These are phyloP conservation scores for Megalurothrips usitatus DNA, from an alignment of 2,888 invertebrate genomes.

Conservation along the genomic window DNA sequence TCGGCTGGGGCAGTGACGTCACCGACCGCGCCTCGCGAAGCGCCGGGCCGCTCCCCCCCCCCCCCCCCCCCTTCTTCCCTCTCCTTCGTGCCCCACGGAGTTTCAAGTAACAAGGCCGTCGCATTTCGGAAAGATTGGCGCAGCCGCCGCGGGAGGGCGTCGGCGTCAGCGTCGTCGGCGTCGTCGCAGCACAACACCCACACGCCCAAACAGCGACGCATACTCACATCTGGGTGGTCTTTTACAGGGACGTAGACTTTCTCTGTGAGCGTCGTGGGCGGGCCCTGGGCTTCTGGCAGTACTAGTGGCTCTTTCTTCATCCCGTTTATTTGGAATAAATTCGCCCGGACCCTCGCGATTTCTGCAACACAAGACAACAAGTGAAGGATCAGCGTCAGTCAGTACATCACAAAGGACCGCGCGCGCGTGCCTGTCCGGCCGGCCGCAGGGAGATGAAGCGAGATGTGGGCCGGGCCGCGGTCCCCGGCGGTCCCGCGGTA, in stretches of 20 bases:
- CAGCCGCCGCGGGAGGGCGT: not conserved
- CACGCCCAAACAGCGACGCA: not conserved
- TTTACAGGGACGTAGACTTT: conserved; percentile 99
- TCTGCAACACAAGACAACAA: conserved; percentile 64
- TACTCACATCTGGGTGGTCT: conserved; percentile 99
- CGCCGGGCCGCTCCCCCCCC: conserved; percentile 4
- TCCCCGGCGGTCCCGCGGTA: too few relatives aligned
- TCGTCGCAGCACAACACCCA: not conserved
- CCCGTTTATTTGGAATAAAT: conserved; percentile 98
- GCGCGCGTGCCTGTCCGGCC: too few relatives aligned
- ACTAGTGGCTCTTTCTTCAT: conserved; percentile 89
- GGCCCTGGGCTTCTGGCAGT: conserved; percentile 86
- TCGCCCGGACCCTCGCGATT: conserved; percentile 96
- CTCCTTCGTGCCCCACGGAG: not conserved
- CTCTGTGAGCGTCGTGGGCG: conserved; percentile 89
- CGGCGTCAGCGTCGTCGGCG: too few relatives aligned
- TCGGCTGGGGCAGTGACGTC: not conserved
- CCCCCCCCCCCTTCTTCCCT: not conserved
- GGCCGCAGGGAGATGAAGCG: too few relatives aligned
- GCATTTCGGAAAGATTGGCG: not conserved
- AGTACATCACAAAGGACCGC: too few relatives aligned
- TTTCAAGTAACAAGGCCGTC: not conserved
- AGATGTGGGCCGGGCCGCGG: too few relatives aligned
- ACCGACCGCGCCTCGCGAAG: not conserved
- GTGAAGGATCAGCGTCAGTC: conserved; percentile 29